These are phyloP conservation scores for Orthochromis indermauri DNA, from an alignment of 2,113 vertebrate genomes.

Conservation along the genomic window DNA sequence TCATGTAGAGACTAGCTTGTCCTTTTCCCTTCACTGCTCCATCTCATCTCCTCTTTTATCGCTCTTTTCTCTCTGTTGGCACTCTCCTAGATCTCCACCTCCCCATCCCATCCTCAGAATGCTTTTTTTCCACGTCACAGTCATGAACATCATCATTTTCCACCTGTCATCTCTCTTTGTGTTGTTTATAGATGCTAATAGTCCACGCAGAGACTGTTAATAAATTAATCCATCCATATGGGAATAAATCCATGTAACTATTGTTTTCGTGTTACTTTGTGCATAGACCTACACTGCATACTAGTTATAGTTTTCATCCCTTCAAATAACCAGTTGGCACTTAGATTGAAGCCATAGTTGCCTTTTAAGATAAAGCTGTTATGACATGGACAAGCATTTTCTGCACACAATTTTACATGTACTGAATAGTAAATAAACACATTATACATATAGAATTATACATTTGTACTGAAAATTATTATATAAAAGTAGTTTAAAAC, in stretches of 20 bases:
- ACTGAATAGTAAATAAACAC: background rate
- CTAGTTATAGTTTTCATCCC: background rate
- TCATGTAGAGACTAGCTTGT: background rate
- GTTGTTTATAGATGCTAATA: background rate
- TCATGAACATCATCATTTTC: background rate
- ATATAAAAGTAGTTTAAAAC: background rate
- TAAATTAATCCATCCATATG: background rate
- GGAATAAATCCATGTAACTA: background rate
- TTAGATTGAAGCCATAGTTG: background rate
- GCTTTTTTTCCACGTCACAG: background rate
- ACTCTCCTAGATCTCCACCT: background rate
- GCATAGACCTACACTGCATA: background rate
- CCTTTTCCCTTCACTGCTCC: background rate
- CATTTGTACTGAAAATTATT: background rate
- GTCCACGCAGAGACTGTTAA: background rate
- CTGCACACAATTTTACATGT: background rate
- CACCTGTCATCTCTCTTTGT: background rate
- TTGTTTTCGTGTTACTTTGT: background rate
- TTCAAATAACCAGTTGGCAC: background rate
- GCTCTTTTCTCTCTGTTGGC: background rate
- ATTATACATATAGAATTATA: background rate
- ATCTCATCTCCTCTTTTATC: background rate
- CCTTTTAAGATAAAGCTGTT: background rate
- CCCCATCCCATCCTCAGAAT: background rate
- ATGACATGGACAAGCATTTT: background rate